Evolutionary conservation across 2,113 vertebrate species (phyloP).

Genomic region (Lepus europaeus): DNA sequence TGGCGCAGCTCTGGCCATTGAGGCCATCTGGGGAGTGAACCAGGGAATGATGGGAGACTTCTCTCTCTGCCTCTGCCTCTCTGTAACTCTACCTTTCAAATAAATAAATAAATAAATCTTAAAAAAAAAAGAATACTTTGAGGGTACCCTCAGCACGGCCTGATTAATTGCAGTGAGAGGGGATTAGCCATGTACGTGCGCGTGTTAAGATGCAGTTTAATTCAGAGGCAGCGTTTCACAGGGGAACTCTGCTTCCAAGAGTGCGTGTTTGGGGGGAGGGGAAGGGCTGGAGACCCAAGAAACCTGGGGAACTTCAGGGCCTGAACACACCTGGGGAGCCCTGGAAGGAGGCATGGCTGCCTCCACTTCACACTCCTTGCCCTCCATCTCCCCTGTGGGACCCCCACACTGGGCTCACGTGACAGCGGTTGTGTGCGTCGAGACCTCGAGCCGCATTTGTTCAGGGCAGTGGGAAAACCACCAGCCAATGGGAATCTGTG

Average conservation of each 20-base stretch:
- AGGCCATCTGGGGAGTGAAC: too few relatives aligned
- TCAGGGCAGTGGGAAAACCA: neutral
- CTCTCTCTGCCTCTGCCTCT: too few relatives aligned
- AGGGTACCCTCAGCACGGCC: neutral
- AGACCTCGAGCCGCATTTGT: neutral
- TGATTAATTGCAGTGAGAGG: neutral
- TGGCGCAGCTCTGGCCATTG: too few relatives aligned
- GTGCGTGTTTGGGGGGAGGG: neutral
- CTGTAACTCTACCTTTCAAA: too few relatives aligned
- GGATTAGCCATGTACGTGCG: neutral
- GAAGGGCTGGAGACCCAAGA: neutral
- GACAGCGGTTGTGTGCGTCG: too few relatives aligned
- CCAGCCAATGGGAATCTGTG: neutral
- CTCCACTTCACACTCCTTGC: neutral
- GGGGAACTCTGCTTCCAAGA: neutral
- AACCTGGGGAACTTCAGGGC: neutral
- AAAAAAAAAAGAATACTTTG: neutral
- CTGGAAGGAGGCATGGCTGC: fast-evolving
- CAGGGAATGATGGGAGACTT: too few relatives aligned
- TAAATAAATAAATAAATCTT: too few relatives aligned
- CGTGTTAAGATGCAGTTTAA: neutral
- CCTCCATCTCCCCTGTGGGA: too few relatives aligned
- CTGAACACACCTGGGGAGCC: neutral
- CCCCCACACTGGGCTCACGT: neutral
- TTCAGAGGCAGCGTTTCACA: neutral